Percentiles rank a stretch among this genome's conserved stretches.
These are phyloP conservation scores for Agonopterix subpropinquella DNA, from an alignment of 2,888 invertebrate species.

Conservation along the genomic window DNA sequence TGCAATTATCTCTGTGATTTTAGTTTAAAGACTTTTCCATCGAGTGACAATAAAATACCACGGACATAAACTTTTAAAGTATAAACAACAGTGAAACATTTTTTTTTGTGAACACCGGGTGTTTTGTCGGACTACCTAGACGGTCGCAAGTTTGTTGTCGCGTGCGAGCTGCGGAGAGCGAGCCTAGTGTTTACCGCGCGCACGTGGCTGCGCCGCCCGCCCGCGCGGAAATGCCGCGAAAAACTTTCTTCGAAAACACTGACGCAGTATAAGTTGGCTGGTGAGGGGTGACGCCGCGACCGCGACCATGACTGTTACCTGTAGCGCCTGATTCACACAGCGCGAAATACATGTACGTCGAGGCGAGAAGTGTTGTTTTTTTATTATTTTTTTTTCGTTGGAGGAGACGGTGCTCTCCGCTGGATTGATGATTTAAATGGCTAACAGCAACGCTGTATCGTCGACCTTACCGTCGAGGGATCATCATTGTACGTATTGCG, in stretches of 20 bases:
- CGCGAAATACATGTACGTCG: slow-evolving; percentile 62
- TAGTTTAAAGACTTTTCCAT: slow-evolving; percentile 30
- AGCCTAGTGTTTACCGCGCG: slow-evolving; percentile 62
- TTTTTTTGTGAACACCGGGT: slow-evolving; percentile 12
- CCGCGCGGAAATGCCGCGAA: slow-evolving; percentile 68
- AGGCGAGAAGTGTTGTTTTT: slow-evolving; percentile 57
- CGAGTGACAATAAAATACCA: slow-evolving; percentile 35
- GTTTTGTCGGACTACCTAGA: slow-evolving; percentile 12
- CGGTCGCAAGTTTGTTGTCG: slow-evolving; percentile 14
- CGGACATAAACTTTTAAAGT: slow-evolving; percentile 18
- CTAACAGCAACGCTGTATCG: slow-evolving; percentile 70
- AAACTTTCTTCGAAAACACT: slow-evolving; percentile 66
- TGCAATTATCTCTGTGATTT: slow-evolving; percentile 48
- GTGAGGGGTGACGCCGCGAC: slow-evolving; percentile 38
- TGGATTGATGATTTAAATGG: slow-evolving; percentile 72
- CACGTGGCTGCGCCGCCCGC: slow-evolving; percentile 63
- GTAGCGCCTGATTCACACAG: slow-evolving; percentile 51
- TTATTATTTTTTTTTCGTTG: slow-evolving; percentile 72
- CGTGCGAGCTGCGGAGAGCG: slow-evolving; percentile 17
- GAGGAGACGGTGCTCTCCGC: slow-evolving; percentile 66
- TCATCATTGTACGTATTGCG: slow-evolving; percentile 85
- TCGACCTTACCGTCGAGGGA: slow-evolving; percentile 75
- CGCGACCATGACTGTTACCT: slow-evolving; percentile 58
- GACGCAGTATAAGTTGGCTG: slow-evolving; percentile 48
- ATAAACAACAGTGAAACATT: not conserved